phyloP scores from a whole-genome alignment of 53 echinoderm and acorn worm genomes.

The Pentamera pediparva region DNA sequence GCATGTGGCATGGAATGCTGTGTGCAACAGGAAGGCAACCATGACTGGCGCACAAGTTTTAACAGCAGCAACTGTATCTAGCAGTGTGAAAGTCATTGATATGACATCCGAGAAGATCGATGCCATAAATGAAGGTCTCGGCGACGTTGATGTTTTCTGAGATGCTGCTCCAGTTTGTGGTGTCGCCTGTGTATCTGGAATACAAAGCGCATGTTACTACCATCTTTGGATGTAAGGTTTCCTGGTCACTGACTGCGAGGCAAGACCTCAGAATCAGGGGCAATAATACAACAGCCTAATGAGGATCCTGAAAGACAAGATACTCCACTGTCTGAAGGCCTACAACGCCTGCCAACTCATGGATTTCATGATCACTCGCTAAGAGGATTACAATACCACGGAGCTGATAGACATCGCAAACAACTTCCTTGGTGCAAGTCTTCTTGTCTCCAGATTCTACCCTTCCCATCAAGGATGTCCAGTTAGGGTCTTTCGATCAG shows the following conservation, averaged over 20 bases:
- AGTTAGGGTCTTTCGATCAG: neutral
- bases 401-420: conserved; percentile 31
- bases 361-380: neutral
- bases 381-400: conserved; percentile 20
- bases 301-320: conserved; percentile 37
- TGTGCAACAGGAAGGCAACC: conserved; percentile 6
- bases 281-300: conserved; percentile 39
- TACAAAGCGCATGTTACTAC: neutral
- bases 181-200: conserved; percentile 4
- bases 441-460: neutral
- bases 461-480: neutral
- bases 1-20: conserved; percentile 22
- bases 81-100: neutral
- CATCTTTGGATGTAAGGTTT: neutral
- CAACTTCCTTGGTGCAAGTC: neutral
- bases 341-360: conserved; percentile 23
- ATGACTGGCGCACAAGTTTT: conserved; percentile 21
- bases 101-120: conserved; percentile 13
- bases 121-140: neutral
- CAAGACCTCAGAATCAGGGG: neutral
- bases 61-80: conserved; percentile 9
- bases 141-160: neutral
- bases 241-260: neutral
- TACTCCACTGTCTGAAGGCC: conserved; percentile 19
- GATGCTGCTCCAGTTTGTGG: neutral